A percentile compares a stretch with the other conserved stretches of the same genome.
Evolutionary conservation across 1,140 invertebrate species (phyloP).

Genomic region (Papilio xuthus): DNA sequence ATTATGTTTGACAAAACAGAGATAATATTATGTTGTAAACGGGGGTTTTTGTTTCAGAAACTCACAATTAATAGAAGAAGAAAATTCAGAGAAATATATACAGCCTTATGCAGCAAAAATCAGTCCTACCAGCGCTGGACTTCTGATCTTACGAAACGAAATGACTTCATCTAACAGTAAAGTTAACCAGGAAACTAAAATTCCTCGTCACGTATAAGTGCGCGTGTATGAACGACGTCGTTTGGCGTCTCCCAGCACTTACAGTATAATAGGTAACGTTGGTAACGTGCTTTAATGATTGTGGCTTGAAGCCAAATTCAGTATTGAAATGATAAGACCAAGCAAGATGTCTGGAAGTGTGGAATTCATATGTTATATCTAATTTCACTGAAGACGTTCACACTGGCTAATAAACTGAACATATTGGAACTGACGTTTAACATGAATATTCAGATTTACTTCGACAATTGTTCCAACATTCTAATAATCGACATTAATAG

Average conservation of each 20-base stretch:
- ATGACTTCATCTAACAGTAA: conserved; percentile 16
- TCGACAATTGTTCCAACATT: background rate
- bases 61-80: too few species aligned
- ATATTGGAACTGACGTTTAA: background rate
- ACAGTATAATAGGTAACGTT: conserved; percentile 11
- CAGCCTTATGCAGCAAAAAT: background rate
- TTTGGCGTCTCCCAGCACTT: conserved; percentile 13
- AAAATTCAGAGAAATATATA: too few species aligned
- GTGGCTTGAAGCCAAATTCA: conserved; percentile 21
- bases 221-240: conserved; percentile 2
- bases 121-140: background rate
- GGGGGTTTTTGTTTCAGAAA: too few species aligned
- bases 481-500: too few species aligned
- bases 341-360: background rate
- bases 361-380: background rate
- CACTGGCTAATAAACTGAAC: background rate
- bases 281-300: conserved; percentile 16
- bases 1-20: too few species aligned
- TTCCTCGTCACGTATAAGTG: background rate
- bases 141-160: background rate
- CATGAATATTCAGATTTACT: background rate
- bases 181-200: background rate
- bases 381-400: background rate
- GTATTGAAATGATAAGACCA: conserved; percentile 10
- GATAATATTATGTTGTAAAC: too few species aligned